phyloP scores from a whole-genome alignment of 2,113 vertebrate species.

The Caranx ignobilis region DNA sequence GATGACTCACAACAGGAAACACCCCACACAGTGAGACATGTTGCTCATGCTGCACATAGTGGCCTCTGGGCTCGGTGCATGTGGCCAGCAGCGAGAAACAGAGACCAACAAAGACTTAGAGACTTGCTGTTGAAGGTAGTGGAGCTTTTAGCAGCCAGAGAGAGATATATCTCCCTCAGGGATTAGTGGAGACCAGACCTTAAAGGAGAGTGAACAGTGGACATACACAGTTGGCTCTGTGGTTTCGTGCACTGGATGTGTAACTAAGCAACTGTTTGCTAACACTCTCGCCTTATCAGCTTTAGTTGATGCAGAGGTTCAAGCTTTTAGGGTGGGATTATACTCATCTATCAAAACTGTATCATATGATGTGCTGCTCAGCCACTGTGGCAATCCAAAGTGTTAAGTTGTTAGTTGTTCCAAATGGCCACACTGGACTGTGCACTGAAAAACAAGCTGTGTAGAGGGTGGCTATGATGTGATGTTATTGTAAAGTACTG shows the following conservation, averaged over 20 bases:
- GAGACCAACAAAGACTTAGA: background rate
- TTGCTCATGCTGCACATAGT: background rate
- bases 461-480: background rate
- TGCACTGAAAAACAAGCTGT: background rate
- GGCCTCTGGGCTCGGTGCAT: no score
- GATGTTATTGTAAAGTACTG: background rate
- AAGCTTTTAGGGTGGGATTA: background rate
- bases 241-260: background rate
- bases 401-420: no score
- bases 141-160: background rate
- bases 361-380: no score
- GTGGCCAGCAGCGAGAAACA: background rate
- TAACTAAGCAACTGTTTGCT: slow-evolving; percentile 7
- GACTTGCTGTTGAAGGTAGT: background rate
- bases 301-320: background rate
- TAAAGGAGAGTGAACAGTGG: background rate
- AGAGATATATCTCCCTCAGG: background rate
- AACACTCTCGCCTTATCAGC: background rate
- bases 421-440: no score
- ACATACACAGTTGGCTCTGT: background rate
- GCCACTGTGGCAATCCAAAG: no score
- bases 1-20: background rate
- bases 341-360: background rate
- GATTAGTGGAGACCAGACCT: background rate
- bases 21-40: background rate